Evolutionary conservation across 2,797 vertebrate species (phyloP).

Genomic region (Malacoraja senta): DNA sequence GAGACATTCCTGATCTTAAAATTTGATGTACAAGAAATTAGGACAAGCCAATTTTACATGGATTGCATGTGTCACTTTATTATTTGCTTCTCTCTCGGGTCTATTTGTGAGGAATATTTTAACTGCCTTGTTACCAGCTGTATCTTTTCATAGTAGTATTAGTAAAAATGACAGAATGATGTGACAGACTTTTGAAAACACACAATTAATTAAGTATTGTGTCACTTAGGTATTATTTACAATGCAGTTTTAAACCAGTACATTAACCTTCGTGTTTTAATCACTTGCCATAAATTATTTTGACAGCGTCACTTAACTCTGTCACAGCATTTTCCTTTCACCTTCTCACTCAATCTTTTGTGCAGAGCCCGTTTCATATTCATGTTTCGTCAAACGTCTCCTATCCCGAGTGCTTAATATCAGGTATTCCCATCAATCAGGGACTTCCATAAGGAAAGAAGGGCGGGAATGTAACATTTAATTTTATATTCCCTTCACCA

Average conservation of each 20-base stretch:
- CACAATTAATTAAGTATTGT: slow-evolving; percentile 38
- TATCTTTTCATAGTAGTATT: slow-evolving; percentile 26
- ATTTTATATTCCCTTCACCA: not conserved
- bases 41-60: not conserved
- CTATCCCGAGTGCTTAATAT: slow-evolving; percentile 5
- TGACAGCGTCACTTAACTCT: slow-evolving; percentile 48
- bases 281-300: slow-evolving; percentile 49
- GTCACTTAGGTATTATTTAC: slow-evolving; percentile 39
- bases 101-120: slow-evolving; percentile 25
- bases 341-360: slow-evolving; percentile 28
- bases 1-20: not conserved
- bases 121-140: slow-evolving; percentile 28
- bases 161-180: slow-evolving; percentile 38
- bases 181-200: slow-evolving; percentile 38
- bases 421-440: slow-evolving; percentile 22
- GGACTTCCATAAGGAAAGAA: not conserved
- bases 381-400: not conserved
- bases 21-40: not conserved
- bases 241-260: slow-evolving; percentile 31
- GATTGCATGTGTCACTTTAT: not conserved
- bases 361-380: not conserved
- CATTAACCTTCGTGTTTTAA: slow-evolving; percentile 46
- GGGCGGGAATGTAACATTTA: not conserved
- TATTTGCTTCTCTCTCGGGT: not conserved
- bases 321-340: slow-evolving; percentile 38